These are phyloP conservation scores for Heteropelma amictum DNA, from an alignment of 2,888 invertebrate genomes.

Conservation along the genomic window DNA sequence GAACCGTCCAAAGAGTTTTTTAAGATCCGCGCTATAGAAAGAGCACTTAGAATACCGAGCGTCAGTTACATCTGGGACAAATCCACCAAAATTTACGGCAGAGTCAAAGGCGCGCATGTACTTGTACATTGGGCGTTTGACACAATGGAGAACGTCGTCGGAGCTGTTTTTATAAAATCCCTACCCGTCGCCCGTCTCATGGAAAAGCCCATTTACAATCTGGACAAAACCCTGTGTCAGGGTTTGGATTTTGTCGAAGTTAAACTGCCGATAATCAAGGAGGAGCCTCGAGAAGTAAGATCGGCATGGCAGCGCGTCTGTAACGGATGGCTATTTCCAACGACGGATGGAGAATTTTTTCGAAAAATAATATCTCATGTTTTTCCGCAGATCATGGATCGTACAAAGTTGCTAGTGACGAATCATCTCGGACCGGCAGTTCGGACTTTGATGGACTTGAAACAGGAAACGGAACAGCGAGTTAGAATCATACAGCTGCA, in stretches of 20 bases:
- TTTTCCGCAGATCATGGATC: constrained; percentile 69
- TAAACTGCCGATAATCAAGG: constrained; percentile 83
- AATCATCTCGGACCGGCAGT: constrained; percentile 68
- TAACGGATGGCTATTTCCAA: no score
- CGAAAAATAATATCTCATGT: neutral
- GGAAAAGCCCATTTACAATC: constrained; percentile 80
- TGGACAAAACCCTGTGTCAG: constrained; percentile 84
- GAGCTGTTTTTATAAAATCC: constrained; percentile 66
- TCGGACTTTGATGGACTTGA: constrained; percentile 67
- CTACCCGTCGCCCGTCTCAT: constrained; percentile 74
- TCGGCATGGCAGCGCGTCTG: no score
- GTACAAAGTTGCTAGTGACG: constrained; percentile 71
- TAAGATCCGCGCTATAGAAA: constrained; percentile 79
- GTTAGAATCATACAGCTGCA: constrained; percentile 69
- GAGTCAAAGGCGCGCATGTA: constrained; percentile 82
- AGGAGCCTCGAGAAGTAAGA: constrained; percentile 79
- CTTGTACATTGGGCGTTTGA: constrained; percentile 85
- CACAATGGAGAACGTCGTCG: constrained; percentile 80
- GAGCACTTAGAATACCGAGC: constrained; percentile 80
- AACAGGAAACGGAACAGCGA: constrained; percentile 67
- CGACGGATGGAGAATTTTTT: neutral
- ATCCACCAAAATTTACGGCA: constrained; percentile 80
- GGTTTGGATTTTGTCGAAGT: constrained; percentile 83
- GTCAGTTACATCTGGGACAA: constrained; percentile 81
- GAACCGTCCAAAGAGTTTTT: constrained; percentile 62